A percentile compares a stretch with the other conserved stretches of the same genome.
Conservation (phyloP, 2,888 invertebrate species). For the Agrypnus murinus region DNA sequence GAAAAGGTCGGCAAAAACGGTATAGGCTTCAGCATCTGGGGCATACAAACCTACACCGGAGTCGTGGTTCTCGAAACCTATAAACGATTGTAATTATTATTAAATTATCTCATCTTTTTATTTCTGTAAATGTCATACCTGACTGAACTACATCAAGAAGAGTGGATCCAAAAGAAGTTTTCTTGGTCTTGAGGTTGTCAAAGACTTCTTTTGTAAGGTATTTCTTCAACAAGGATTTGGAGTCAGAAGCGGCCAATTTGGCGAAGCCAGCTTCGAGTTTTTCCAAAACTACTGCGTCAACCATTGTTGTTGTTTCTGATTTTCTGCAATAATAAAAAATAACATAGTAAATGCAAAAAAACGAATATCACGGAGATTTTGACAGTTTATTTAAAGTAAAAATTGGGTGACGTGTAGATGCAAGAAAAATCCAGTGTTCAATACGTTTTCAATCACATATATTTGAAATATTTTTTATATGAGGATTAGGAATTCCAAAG, state of each 20-base stretch:
- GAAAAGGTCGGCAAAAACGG: constrained; percentile 92
- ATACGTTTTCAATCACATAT: too few relatives aligned
- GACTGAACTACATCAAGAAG: constrained; percentile 96
- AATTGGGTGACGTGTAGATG: too few relatives aligned
- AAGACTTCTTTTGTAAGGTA: constrained; percentile 93
- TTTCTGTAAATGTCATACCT: constrained; percentile 74
- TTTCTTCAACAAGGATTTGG: constrained; percentile 97
- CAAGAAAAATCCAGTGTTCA: too few relatives aligned
- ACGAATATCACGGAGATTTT: too few relatives aligned
- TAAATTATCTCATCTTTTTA: too few relatives aligned
- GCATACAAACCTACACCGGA: constrained; percentile 98
- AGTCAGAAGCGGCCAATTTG: constrained; percentile 91
- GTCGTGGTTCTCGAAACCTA: constrained; percentile 95
- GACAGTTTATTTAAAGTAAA: too few relatives aligned
- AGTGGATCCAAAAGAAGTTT: constrained; percentile 94
- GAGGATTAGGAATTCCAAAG: too few relatives aligned
- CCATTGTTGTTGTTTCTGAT: constrained; percentile 76
- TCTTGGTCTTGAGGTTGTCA: constrained; percentile 93
- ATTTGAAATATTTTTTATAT: too few relatives aligned
- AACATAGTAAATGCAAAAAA: too few relatives aligned
- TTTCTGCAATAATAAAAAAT: constrained; percentile 51
- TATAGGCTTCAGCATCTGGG: constrained; percentile 96
- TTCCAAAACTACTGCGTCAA: constrained; percentile 92
- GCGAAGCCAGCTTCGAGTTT: constrained; percentile 94
- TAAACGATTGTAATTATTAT: constrained; percentile 10